Conservation (phyloP, 2,113 vertebrate genomes). For the Vombatus ursinus region DNA sequence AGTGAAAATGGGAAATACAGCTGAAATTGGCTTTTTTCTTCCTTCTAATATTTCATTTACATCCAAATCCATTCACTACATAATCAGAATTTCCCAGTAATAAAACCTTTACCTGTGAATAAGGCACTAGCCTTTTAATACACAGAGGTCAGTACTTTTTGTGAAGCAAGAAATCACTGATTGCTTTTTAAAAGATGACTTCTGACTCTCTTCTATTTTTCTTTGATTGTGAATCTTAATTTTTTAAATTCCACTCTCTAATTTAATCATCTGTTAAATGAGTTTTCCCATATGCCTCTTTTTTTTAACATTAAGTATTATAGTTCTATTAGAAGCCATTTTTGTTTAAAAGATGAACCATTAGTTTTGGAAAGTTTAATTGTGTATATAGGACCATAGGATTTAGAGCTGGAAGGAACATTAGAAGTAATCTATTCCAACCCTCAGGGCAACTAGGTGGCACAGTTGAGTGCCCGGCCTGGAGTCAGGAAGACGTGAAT, state of each 20-base stretch:
- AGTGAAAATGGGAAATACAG: not conserved
- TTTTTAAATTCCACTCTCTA: constrained; percentile 35
- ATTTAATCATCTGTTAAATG: constrained; percentile 22
- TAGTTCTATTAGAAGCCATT: not conserved
- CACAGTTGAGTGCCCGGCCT: no score
- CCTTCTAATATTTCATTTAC: constrained; percentile 23
- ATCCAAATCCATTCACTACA: constrained; percentile 39
- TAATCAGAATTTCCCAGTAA: constrained; percentile 36
- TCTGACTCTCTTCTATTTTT: not conserved
- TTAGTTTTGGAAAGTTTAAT: not conserved
- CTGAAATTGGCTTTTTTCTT: not conserved
- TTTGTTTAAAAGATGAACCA: not conserved
- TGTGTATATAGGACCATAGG: not conserved
- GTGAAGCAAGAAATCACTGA: not conserved
- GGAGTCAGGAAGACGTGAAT: no score
- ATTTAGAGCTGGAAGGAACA: not conserved
- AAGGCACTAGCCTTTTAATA: not conserved
- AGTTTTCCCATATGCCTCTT: not conserved
- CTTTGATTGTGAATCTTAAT: constrained; percentile 1
- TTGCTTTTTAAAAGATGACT: constrained; percentile 25
- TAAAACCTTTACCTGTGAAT: not conserved
- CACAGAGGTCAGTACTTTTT: not conserved
- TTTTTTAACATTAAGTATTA: constrained; percentile 3
- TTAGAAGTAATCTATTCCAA: not conserved
- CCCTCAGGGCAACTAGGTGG: not conserved